phyloP scores from a whole-genome alignment of 2,888 invertebrate species.

The Cecidostiba fungosa region DNA sequence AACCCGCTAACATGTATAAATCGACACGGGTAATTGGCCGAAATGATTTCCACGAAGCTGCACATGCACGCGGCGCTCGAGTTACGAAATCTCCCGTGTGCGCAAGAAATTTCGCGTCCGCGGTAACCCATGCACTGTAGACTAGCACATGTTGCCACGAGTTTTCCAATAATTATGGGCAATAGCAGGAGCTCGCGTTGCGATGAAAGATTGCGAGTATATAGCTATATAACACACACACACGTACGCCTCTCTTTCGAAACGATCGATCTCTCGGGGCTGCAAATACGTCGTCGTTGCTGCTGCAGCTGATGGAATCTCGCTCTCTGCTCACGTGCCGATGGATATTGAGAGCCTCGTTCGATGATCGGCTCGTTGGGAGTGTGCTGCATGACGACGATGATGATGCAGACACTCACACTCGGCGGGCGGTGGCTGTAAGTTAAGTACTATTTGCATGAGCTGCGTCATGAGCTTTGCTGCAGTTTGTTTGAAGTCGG shows the following conservation, averaged over 20 bases:
- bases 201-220: constrained; percentile 56
- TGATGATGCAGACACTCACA: not conserved
- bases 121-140: not conserved
- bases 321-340: not conserved
- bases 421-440: no score
- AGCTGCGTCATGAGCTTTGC: not conserved
- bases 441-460: not conserved
- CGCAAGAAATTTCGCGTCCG: constrained; percentile 47
- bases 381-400: not conserved
- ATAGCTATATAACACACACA: not conserved
- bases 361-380: not conserved
- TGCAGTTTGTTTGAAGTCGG: not conserved
- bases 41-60: constrained; percentile 44
- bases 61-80: not conserved
- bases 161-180: constrained; percentile 58
- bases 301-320: not conserved
- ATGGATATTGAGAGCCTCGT: not conserved
- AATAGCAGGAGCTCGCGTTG: constrained; percentile 27
- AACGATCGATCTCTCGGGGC: constrained; percentile 51
- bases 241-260: constrained; percentile 45
- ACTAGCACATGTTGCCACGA: not conserved
- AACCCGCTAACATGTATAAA: not conserved
- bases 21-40: constrained; percentile 5
- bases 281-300: not conserved
- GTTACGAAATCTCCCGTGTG: constrained; percentile 30